Evolutionary conservation across 2,113 vertebrate species (phyloP), one percentile per base, ranked within the genome.

Genomic region (Azemiops feae): DNA sequence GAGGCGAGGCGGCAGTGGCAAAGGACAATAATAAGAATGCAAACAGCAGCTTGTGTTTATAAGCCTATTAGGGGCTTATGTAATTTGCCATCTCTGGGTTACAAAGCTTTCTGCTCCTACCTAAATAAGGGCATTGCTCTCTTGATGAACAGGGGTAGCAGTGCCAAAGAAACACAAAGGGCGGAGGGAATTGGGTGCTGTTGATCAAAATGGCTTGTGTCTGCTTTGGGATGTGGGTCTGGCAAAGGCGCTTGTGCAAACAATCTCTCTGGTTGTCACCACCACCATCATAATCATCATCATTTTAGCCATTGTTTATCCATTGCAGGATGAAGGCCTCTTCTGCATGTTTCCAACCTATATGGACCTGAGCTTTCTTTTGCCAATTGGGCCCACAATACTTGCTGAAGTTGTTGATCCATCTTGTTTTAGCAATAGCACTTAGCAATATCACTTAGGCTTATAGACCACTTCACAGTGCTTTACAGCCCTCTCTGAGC

Each of bases 21-120:
- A 89, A 93, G 74, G 52, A 60, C 34, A 5, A 58, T 64, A 87
- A 93, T 91, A 91, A 74, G 34, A 52, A 88, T 54, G 89, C 92
- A 93, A 91, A 91, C 92, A 93, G 54, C 89, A 45, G 57, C 47
- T 85, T 93, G 55, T 85, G 34, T 91, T 93, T 91, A 93, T 93
- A 93, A 93, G 85, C 89, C 89, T 93, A 91, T 93, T 88, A 87
- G 30, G 50, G 27, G 47, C 89, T 88, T 93, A 91, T 60, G 34
- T 54, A 87, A 91, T 93, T 69, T 69, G 27, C 58, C 18, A 55
- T 91, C 89, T 69, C 34, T 27, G 57, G 18, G 74, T 87, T 87
- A 89, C 14, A n/a, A n/a, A 54, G 64, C 30, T 50, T 74, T 34
- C 54, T 16, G 58, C 20, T 18, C 39, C 39, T 30, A 9, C 69